These are phyloP conservation scores for Agonopterix alstromeriana DNA, from an alignment of 2,888 invertebrate genomes.

Conservation along the genomic window DNA sequence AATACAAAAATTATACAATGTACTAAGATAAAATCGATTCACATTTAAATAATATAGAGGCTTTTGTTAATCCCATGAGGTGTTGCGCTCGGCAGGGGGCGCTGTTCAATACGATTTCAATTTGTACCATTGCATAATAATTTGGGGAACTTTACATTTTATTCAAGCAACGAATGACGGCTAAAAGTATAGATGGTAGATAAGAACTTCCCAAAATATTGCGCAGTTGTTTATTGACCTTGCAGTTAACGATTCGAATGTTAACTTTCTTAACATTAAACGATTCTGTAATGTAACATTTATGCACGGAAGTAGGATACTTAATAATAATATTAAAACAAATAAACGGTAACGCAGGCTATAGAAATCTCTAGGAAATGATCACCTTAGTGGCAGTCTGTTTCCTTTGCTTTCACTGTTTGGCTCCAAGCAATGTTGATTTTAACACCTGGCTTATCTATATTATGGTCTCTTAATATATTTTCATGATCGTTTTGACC, in stretches of 20 bases:
- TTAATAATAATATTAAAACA: constrained; percentile 9
- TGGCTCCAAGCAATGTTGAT: constrained; percentile 30
- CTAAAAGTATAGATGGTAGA: constrained; percentile 40
- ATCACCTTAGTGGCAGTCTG: constrained; percentile 32
- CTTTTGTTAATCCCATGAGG: constrained; percentile 36
- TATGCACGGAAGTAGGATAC: constrained; percentile 1
- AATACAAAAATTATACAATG: neutral
- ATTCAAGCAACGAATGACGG: constrained; percentile 51
- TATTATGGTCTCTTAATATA: no score
- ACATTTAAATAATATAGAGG: constrained; percentile 20
- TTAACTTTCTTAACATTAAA: constrained; percentile 3
- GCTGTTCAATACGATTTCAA: constrained; percentile 55
- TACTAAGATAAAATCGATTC: constrained; percentile 18
- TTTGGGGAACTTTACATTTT: constrained; percentile 50
- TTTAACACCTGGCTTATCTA: constrained; percentile 16
- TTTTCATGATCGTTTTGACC: no score
- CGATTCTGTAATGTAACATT: neutral
- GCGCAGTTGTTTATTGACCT: constrained; percentile 35
- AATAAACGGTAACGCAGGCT: constrained; percentile 24
- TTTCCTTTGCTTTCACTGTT: constrained; percentile 48
- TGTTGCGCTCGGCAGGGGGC: constrained; percentile 45
- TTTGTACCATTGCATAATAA: constrained; percentile 66
- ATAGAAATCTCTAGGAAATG: constrained; percentile 47
- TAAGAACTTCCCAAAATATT: constrained; percentile 47
- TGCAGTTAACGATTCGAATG: constrained; percentile 35